phyloP scores from a whole-genome alignment of 1,140 invertebrate species.

The Neodiprion virginianus region DNA sequence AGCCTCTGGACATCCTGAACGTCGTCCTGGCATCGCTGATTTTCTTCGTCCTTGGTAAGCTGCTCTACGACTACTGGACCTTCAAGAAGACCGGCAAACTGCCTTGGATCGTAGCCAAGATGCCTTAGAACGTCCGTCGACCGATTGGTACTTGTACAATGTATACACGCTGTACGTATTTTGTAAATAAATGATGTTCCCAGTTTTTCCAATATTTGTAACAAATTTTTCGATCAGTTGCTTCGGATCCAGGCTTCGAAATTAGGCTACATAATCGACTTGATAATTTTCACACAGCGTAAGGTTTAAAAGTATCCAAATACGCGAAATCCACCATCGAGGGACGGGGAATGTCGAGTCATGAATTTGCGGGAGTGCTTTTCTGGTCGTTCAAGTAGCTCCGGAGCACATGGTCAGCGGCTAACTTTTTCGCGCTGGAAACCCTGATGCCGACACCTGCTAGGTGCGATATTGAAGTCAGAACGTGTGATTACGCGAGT shows the following conservation, averaged over 20 bases:
- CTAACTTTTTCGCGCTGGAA: conserved; percentile 30
- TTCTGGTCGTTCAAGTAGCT: conserved; percentile 19
- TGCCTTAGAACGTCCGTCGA: conserved; percentile 61
- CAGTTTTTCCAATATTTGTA: no score
- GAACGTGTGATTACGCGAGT: background rate
- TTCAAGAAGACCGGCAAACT: conserved; percentile 80
- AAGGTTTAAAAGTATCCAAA: no score
- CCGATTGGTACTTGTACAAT: background rate
- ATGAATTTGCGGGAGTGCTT: no score
- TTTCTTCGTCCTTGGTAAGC: conserved; percentile 73
- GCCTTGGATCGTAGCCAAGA: conserved; percentile 80
- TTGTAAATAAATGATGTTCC: no score
- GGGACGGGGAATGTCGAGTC: no score
- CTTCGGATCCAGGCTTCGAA: no score
- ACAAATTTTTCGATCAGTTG: no score
- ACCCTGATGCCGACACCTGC: conserved; percentile 28
- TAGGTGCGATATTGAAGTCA: conserved; percentile 8
- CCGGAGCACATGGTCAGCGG: conserved; percentile 33
- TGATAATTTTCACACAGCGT: no score
- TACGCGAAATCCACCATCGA: background rate
- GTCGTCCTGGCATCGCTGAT: conserved; percentile 72
- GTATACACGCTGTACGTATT: background rate
- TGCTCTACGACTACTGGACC: conserved; percentile 81
- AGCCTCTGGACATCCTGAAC: conserved; percentile 77
- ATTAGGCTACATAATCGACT: no score